Conservation (phyloP, 2,888 invertebrate genomes). For the Ptychoptera contaminata region DNA sequence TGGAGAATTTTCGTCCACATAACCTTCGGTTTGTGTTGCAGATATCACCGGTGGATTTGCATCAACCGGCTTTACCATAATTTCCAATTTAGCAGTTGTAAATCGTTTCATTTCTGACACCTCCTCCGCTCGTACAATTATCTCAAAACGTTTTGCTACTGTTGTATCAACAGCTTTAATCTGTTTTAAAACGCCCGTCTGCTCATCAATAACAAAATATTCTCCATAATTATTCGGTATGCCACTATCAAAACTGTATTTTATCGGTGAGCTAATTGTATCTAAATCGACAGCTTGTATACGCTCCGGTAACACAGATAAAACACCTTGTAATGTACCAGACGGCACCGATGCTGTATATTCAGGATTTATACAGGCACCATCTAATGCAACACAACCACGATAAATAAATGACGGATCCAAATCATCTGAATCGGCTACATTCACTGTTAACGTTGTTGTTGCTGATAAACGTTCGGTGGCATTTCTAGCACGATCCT, state of each 20-base stretch:
- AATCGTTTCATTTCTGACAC: conserved; percentile 60
- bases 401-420: conserved; percentile 84
- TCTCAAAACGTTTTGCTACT: conserved; percentile 60
- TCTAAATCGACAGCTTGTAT: conserved; percentile 86
- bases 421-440: conserved; percentile 80
- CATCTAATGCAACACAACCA: conserved; percentile 65
- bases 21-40: conserved; percentile 55
- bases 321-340: conserved; percentile 66
- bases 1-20: conserved; percentile 72
- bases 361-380: conserved; percentile 75
- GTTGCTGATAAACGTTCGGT: conserved; percentile 65
- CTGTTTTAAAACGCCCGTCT: conserved; percentile 68
- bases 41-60: conserved; percentile 67
- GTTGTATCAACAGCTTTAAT: conserved; percentile 65
- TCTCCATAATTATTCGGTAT: conserved; percentile 59
- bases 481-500: conserved; percentile 75
- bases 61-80: conserved; percentile 74
- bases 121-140: conserved; percentile 78
- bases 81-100: conserved; percentile 65
- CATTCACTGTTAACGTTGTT: conserved; percentile 68
- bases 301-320: conserved; percentile 71
- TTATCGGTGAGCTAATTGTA: conserved; percentile 67
- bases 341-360: conserved; percentile 63
- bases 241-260: conserved; percentile 68
- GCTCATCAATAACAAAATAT: conserved; percentile 70